These are phyloP conservation scores for Bombus huntii DNA, from an alignment of 1,140 invertebrate genomes.

Conservation along the genomic window DNA sequence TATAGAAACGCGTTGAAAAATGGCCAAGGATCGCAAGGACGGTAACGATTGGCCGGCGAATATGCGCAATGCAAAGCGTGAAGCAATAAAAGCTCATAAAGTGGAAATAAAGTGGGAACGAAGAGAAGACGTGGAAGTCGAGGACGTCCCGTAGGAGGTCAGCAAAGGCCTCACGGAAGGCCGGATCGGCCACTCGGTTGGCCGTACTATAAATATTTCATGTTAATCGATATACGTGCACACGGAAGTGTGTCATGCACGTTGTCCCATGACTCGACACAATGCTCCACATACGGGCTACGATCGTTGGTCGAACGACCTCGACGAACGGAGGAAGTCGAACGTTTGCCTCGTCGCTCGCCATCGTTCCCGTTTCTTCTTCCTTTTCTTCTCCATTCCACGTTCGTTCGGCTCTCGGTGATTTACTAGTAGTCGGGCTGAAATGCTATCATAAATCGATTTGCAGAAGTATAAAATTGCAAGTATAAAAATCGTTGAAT, in stretches of 20 bases:
- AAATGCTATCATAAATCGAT: not conserved
- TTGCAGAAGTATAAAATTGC: not conserved
- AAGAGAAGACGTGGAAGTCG: constrained; percentile 18
- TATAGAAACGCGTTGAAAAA: not conserved
- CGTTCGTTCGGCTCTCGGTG: not conserved
- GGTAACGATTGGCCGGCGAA: not conserved
- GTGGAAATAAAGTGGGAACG: not conserved
- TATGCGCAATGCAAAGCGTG: not conserved
- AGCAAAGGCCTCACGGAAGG: constrained; percentile 33
- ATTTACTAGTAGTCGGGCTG: not conserved
- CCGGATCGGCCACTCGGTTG: constrained; percentile 48
- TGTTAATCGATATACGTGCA: constrained; percentile 70
- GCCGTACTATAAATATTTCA: constrained; percentile 72
- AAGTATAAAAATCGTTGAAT: not conserved
- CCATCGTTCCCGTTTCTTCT: not conserved
- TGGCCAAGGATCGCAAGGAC: not conserved
- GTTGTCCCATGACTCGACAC: constrained; percentile 54
- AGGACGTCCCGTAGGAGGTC: constrained; percentile 35
- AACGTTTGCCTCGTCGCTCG: not conserved
- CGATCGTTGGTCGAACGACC: constrained; percentile 20
- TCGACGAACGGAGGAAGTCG: not conserved
- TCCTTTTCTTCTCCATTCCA: too few species aligned
- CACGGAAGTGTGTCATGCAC: constrained; percentile 51
- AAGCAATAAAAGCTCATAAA: not conserved
- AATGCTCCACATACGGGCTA: constrained; percentile 36